These are phyloP conservation scores for Patella ulyssiponensis DNA, from an alignment of 2,888 invertebrate genomes.

Conservation along the genomic window DNA sequence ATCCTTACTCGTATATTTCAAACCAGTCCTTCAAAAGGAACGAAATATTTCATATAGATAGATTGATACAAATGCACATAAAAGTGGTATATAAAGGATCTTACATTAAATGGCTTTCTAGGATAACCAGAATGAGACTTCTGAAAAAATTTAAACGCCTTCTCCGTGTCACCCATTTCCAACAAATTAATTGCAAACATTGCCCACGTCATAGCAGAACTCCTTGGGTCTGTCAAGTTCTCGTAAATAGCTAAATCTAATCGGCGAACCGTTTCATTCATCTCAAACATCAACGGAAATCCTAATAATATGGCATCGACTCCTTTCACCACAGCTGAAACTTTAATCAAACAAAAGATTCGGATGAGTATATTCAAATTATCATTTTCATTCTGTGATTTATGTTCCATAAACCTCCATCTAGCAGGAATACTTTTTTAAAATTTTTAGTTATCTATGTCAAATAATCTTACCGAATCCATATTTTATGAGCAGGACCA, in stretches of 20 bases:
- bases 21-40: too few species aligned
- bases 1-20: too few species aligned
- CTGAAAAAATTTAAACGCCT: conserved; percentile 58
- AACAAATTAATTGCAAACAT: conserved; percentile 70
- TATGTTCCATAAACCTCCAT: too few species aligned
- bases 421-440: too few species aligned
- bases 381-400: too few species aligned
- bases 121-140: conserved; percentile 57
- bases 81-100: neutral
- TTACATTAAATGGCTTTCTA: conserved; percentile 65
- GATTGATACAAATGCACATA: too few species aligned
- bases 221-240: conserved; percentile 45
- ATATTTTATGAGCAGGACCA: too few species aligned
- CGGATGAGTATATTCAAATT: neutral
- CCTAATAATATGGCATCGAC: conserved; percentile 70
- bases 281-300: conserved; percentile 63
- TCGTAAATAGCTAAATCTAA: conserved; percentile 68
- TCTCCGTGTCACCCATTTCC: conserved; percentile 59
- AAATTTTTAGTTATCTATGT: too few species aligned
- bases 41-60: too few species aligned
- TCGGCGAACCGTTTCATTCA: conserved; percentile 47
- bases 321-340: conserved; percentile 56
- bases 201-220: conserved; percentile 73
- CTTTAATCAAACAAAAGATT: neutral
- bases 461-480: too few species aligned